Evolutionary conservation across 2,113 vertebrate species (phyloP).

Genomic region (Cettia cetti): DNA sequence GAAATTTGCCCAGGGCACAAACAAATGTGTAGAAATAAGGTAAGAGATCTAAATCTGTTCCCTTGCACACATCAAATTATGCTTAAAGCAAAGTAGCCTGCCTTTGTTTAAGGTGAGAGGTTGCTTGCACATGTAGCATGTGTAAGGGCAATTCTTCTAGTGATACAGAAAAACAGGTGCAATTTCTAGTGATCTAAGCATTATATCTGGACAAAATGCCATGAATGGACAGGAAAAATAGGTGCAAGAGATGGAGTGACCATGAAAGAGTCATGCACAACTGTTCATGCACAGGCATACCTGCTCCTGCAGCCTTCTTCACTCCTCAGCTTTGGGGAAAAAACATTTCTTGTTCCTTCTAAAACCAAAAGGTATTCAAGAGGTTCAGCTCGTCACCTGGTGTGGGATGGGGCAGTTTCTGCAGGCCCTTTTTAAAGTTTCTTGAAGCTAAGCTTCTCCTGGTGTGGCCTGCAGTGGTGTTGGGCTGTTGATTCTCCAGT

Average conservation of each 20-base stretch:
- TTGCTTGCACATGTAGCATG: not conserved
- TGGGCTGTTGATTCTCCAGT: not conserved
- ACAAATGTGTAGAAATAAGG: not conserved
- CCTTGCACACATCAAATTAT: not conserved
- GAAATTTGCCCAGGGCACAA: not conserved
- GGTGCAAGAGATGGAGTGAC: not conserved
- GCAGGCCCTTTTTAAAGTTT: not conserved
- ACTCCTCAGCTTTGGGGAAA: not conserved
- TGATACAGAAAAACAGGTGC: not conserved
- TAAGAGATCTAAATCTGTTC: not conserved
- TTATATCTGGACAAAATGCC: not conserved
- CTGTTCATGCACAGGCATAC: not conserved
- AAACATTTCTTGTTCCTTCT: not conserved
- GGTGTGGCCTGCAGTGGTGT: not conserved
- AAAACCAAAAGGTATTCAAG: not conserved
- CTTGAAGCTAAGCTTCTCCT: not conserved
- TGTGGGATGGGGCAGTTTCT: not conserved
- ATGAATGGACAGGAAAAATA: not conserved
- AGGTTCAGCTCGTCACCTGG: not conserved
- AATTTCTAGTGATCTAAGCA: not conserved
- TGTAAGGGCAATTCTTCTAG: not conserved
- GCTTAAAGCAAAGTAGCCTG: not conserved
- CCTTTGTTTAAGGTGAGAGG: not conserved
- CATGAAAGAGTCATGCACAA: rapidly evolving
- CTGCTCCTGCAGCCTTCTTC: not conserved